Evolutionary conservation across 2,113 vertebrate species (phyloP), one percentile per base, ranked within the genome.

Genomic region (Cercocebus atys): DNA sequence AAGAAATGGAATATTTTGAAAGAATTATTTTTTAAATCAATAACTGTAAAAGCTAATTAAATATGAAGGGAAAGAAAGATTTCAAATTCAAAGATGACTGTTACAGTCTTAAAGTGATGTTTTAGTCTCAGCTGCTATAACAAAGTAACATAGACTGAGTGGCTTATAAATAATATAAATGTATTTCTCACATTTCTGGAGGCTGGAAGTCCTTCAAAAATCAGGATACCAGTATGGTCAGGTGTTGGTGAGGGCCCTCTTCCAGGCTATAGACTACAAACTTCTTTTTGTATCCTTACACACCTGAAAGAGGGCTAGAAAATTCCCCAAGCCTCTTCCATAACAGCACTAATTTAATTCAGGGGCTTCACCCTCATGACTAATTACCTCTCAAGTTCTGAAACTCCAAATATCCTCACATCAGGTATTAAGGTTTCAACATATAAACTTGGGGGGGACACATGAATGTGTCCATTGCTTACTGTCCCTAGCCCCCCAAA

Each of bases 11-110:
- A 55, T 86, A 45, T 47, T 83, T 85, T 50, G 84, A 52, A 79
- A 83, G 11, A 14, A 45, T 94, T 83, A 27, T 78, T 79, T 97
- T 64, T 61, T 0, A 57, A 93, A 50, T 47, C 32, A 93, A 92
- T 94, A 88, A 75, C 45, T 82, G 12, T 68, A 94, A 50, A 66
- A 35, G 80, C 10, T 38, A 43, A 83, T 76, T 68, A 70, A 17
- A 38, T 68, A 79, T 61, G 30, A 83, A 88, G 45, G 79, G 16
- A 88, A 97, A 70, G 32, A 87, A 86, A 88, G 11, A 59, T 85
- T 85, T 90, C 79, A 83, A 59, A 88, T 85, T 90, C 79, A 83
- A 87, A 78, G 18, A 68, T 40, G 64, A 50, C 25, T n/a, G 47
- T n/a, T 40, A 87, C 27, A 55, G 8, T 47, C 10, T 50, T 59